These are phyloP conservation scores for Theretra japonica DNA, from an alignment of 2,888 invertebrate genomes.

Conservation along the genomic window DNA sequence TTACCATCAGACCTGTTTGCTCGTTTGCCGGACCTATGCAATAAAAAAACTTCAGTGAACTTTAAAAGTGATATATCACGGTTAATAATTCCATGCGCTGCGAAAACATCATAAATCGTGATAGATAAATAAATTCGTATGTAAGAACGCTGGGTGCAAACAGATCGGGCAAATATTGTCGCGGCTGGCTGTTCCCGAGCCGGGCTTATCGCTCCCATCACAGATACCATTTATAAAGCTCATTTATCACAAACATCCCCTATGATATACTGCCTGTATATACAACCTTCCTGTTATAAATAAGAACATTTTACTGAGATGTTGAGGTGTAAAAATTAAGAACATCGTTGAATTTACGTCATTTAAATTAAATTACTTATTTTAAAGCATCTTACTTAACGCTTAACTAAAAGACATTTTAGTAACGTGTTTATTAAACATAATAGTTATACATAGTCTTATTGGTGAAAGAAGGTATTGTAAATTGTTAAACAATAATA, in stretches of 20 bases:
- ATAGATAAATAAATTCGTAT: slow-evolving; percentile 11
- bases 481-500: too few relatives aligned
- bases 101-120: slow-evolving; percentile 28
- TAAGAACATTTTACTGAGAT: neutral
- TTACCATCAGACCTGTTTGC: too few relatives aligned
- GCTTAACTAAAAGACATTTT: too few relatives aligned
- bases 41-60: neutral
- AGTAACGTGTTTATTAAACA: too few relatives aligned
- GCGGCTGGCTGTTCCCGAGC: slow-evolving; percentile 27
- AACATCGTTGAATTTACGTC: neutral
- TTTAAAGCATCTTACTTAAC: too few relatives aligned
- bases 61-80: neutral
- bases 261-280: slow-evolving; percentile 21
- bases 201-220: slow-evolving; percentile 34
- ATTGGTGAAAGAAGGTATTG: too few relatives aligned
- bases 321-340: neutral
- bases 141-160: slow-evolving; percentile 25
- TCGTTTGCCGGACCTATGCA: too few relatives aligned
- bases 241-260: slow-evolving; percentile 35
- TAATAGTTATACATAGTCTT: too few relatives aligned
- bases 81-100: slow-evolving; percentile 6
- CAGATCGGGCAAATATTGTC: slow-evolving; percentile 32
- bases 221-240: slow-evolving; percentile 31
- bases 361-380: too few relatives aligned
- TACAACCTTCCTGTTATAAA: neutral